Percentiles rank a stretch among this genome's conserved stretches.
phyloP scores from a whole-genome alignment of 1,140 invertebrate genomes.

The Triops cancriformis region DNA sequence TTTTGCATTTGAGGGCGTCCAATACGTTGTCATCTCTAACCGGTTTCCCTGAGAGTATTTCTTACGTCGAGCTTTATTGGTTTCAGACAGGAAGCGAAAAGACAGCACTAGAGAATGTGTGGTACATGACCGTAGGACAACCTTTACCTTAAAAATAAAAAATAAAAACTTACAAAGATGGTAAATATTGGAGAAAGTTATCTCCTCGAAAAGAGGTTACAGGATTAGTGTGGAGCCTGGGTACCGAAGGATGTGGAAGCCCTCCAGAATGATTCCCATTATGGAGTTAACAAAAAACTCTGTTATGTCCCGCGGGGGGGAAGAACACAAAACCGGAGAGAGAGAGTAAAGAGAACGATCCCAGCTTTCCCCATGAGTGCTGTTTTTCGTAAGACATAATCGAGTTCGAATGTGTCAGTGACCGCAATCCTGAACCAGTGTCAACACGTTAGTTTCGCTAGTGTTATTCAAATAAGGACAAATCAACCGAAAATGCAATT shows the following conservation, averaged over 20 bases:
- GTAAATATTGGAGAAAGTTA: background rate
- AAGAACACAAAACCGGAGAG: background rate
- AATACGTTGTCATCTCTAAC: too few species aligned
- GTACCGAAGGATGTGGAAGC: background rate
- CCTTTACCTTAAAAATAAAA: background rate
- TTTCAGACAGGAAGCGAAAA: background rate
- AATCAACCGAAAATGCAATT: background rate
- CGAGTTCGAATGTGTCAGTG: background rate
- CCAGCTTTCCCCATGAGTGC: background rate
- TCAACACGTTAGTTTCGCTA: background rate
- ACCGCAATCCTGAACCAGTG: background rate
- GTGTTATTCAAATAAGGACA: background rate
- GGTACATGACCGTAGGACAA: background rate
- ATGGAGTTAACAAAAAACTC: background rate
- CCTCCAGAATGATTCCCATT: background rate
- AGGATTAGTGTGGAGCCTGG: background rate
- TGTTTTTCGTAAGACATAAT: background rate
- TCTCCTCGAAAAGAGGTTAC: background rate
- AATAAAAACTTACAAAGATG: background rate
- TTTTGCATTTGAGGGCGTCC: too few species aligned
- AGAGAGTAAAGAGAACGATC: background rate
- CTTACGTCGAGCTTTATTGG: background rate
- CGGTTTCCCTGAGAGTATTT: background rate
- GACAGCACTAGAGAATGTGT: background rate
- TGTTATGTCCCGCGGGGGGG: background rate